phyloP scores from a whole-genome alignment of 2,797 vertebrate species.

The Leucoraja ocellata region DNA sequence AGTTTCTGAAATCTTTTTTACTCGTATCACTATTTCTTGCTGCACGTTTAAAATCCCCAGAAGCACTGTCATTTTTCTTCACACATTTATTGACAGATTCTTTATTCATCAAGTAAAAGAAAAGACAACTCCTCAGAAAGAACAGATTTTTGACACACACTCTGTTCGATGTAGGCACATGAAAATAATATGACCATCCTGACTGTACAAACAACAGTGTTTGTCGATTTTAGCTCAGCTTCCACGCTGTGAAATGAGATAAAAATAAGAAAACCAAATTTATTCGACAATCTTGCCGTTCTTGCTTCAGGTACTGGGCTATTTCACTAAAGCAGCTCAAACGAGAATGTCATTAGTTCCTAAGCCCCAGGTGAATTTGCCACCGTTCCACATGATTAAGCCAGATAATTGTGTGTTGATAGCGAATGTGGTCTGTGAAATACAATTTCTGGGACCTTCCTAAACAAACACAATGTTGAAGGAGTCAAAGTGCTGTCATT shows the following conservation, averaged over 20 bases:
- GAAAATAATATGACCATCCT: constrained; percentile 64
- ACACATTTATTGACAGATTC: constrained; percentile 3
- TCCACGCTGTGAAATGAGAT: constrained; percentile 73
- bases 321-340: constrained; percentile 99
- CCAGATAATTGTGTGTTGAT: constrained; percentile 99
- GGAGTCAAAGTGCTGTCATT: constrained; percentile 74
- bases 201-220: constrained; percentile 68
- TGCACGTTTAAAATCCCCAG: not conserved
- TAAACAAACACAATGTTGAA: constrained; percentile 99
- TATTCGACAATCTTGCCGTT: constrained; percentile 98
- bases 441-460: constrained; percentile 99
- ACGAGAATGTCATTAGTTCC: constrained; percentile 99
- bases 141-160: constrained; percentile 59
- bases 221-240: constrained; percentile 73
- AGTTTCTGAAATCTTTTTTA: not conserved
- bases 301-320: constrained; percentile 98
- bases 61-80: constrained; percentile 18
- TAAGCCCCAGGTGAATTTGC: constrained; percentile 99
- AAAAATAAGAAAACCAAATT: constrained; percentile 82
- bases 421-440: constrained; percentile 99
- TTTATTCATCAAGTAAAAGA: not conserved
- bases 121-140: not conserved
- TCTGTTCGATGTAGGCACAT: constrained; percentile 59
- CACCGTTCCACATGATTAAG: constrained; percentile 99
- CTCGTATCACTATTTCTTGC: not conserved